phyloP scores from a whole-genome alignment of 2,797 vertebrate species.

The Sebastes baramenuke region DNA sequence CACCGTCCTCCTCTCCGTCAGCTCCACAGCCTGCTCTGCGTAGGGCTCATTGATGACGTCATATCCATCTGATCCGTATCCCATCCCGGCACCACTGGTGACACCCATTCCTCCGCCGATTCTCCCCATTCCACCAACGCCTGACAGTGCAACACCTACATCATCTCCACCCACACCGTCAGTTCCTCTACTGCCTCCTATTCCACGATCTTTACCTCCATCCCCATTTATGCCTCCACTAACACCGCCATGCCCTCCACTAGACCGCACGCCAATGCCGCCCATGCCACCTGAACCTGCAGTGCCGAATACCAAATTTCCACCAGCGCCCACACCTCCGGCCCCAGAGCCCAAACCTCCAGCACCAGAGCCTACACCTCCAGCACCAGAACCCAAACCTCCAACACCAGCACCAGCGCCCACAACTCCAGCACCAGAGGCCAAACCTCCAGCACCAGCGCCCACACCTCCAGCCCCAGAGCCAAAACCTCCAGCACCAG shows the following conservation, averaged over 20 bases:
- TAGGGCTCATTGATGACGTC: slow-evolving; percentile 55
- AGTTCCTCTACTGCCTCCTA: slow-evolving; percentile 4
- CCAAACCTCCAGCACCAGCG: neutral
- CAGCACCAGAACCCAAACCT: neutral
- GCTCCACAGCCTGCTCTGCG: slow-evolving; percentile 79
- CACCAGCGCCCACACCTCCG: neutral
- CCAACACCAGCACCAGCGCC: neutral
- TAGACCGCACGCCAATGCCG: neutral
- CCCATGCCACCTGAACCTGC: slow-evolving; percentile 11
- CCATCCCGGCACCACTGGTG: slow-evolving; percentile 18
- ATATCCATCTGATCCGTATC: slow-evolving; percentile 45
- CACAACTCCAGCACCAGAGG: neutral
- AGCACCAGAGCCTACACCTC: neutral
- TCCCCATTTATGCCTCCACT: slow-evolving; percentile 2
- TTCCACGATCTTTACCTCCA: slow-evolving; percentile 9
- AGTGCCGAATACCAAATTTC: neutral
- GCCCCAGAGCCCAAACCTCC: neutral
- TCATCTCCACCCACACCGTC: slow-evolving; percentile 8
- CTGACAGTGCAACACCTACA: slow-evolving; percentile 27
- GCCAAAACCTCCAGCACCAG: neutral
- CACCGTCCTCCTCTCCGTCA: slow-evolving; percentile 82
- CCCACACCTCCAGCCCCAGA: neutral
- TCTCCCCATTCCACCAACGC: slow-evolving; percentile 21
- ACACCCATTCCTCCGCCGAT: slow-evolving; percentile 17
- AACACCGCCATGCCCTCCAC: neutral